Conservation (phyloP, 1,140 invertebrate genomes). For the Maniola jurtina region DNA sequence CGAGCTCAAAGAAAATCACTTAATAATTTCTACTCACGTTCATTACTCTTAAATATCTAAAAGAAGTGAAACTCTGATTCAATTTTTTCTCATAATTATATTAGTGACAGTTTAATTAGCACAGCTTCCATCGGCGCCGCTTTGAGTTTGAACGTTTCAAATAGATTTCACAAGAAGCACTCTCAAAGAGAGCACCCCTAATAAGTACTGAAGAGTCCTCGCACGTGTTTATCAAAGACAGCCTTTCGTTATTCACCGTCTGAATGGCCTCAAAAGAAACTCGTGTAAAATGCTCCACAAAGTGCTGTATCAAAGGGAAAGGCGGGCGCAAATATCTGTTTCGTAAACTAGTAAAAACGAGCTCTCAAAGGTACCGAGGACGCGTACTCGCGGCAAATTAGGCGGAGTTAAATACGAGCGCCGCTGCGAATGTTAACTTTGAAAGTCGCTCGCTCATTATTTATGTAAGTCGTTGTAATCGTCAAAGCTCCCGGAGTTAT, state of each 20-base stretch:
- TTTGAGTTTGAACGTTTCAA: slow-evolving; percentile 76
- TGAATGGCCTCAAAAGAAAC: slow-evolving; percentile 79
- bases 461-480: slow-evolving; percentile 72
- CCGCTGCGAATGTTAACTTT: slow-evolving; percentile 69
- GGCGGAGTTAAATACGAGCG: slow-evolving; percentile 74
- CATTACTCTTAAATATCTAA: slow-evolving; percentile 22
- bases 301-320: slow-evolving; percentile 76
- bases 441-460: slow-evolving; percentile 71
- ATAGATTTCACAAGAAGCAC: slow-evolving; percentile 77
- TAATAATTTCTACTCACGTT: slow-evolving; percentile 25
- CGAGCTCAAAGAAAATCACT: slow-evolving; percentile 28
- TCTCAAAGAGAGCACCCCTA: slow-evolving; percentile 78
- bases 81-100: slow-evolving; percentile 75
- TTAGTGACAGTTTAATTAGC: slow-evolving; percentile 78
- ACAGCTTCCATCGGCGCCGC: slow-evolving; percentile 70
- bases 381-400: slow-evolving; percentile 75
- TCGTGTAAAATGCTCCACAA: slow-evolving; percentile 78
- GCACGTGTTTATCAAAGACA: slow-evolving; percentile 79
- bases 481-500: slow-evolving; percentile 60
- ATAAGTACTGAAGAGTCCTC: slow-evolving; percentile 79
- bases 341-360: slow-evolving; percentile 78
- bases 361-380: slow-evolving; percentile 73
- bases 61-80: slow-evolving; percentile 31
- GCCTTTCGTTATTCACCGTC: slow-evolving; percentile 78
- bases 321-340: slow-evolving; percentile 78